These are phyloP conservation scores for Volucella zonaria DNA, from an alignment of 2,888 invertebrate species.

Conservation along the genomic window DNA sequence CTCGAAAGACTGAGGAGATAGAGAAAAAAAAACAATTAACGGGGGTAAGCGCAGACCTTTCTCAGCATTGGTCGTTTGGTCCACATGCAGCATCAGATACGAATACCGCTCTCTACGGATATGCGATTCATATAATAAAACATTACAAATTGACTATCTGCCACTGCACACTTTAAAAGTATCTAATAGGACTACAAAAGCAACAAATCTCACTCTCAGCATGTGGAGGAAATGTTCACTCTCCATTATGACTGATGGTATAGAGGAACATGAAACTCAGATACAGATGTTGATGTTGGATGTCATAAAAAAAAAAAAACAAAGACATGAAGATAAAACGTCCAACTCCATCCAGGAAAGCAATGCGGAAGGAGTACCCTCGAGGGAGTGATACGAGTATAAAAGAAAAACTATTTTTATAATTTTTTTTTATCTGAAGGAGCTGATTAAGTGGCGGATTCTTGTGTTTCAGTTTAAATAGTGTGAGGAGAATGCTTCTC, in stretches of 20 bases:
- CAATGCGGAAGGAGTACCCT: slow-evolving; percentile 66
- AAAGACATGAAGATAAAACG: slow-evolving; percentile 36
- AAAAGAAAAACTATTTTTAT: slow-evolving; percentile 54
- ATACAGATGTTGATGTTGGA: slow-evolving; percentile 20
- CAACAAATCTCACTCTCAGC: slow-evolving; percentile 52
- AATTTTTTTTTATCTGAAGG: slow-evolving; percentile 42
- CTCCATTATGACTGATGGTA: slow-evolving; percentile 22
- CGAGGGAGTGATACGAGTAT: background rate
- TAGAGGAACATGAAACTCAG: slow-evolving; percentile 27
- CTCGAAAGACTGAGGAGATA: background rate
- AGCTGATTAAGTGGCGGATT: slow-evolving; percentile 45
- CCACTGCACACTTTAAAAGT: slow-evolving; percentile 43
- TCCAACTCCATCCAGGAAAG: slow-evolving; percentile 22
- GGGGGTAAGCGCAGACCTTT: slow-evolving; percentile 41
- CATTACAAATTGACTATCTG: slow-evolving; percentile 52
- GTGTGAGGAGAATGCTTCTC: background rate
- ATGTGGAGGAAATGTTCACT: slow-evolving; percentile 36
- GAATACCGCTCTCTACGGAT: no score
- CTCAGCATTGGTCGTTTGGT: slow-evolving; percentile 64
- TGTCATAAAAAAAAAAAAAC: slow-evolving; percentile 15
- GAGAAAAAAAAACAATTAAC: slow-evolving; percentile 46
- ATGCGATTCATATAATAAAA: slow-evolving; percentile 33
- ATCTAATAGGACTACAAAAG: slow-evolving; percentile 56
- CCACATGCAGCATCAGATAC: slow-evolving; percentile 23
- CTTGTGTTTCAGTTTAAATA: slow-evolving; percentile 11